These are phyloP conservation scores for Drosophila mojavensis DNA, from an alignment of 1,140 invertebrate genomes.

Conservation along the genomic window DNA sequence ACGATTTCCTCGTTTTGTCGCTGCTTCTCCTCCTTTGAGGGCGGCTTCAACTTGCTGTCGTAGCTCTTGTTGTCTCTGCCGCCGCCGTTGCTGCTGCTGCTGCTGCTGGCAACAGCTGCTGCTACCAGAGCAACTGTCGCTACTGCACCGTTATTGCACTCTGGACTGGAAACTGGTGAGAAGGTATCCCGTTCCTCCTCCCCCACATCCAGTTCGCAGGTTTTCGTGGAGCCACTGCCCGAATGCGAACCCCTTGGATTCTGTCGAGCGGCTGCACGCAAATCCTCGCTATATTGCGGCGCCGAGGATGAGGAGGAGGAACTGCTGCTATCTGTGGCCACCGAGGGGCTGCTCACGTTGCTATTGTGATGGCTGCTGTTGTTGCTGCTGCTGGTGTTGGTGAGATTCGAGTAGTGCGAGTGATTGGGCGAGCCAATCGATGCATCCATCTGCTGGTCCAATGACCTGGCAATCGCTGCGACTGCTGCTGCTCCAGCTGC, in stretches of 20 bases:
- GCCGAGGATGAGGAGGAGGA: constrained; percentile 66
- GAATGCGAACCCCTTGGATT: constrained; percentile 51
- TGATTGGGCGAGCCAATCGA: constrained; percentile 63
- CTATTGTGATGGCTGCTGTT: constrained; percentile 29
- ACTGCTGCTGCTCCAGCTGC: constrained; percentile 39
- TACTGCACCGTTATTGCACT: constrained; percentile 49
- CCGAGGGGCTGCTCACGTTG: constrained; percentile 49
- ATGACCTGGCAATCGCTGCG: constrained; percentile 54
- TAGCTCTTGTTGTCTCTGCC: constrained; percentile 55
- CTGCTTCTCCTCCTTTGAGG: constrained; percentile 89
- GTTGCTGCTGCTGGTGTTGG: constrained; percentile 51
- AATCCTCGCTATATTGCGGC: constrained; percentile 79
- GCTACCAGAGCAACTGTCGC: constrained; percentile 1
- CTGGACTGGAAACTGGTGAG: constrained; percentile 70
- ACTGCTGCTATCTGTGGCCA: constrained; percentile 36
- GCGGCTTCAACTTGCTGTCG: constrained; percentile 59
- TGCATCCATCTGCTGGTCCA: constrained; percentile 69
- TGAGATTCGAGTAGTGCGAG: constrained; percentile 78
- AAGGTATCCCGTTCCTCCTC: constrained; percentile 80
- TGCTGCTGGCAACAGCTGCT: constrained; percentile 30
- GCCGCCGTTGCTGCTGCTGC: constrained; percentile 5
- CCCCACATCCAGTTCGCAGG: constrained; percentile 74
- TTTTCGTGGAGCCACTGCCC: constrained; percentile 64
- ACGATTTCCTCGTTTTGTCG: constrained; percentile 89
- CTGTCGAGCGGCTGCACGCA: constrained; percentile 47